These are phyloP conservation scores for Drosophila limbata DNA, from an alignment of 2,888 invertebrate genomes.

Conservation along the genomic window DNA sequence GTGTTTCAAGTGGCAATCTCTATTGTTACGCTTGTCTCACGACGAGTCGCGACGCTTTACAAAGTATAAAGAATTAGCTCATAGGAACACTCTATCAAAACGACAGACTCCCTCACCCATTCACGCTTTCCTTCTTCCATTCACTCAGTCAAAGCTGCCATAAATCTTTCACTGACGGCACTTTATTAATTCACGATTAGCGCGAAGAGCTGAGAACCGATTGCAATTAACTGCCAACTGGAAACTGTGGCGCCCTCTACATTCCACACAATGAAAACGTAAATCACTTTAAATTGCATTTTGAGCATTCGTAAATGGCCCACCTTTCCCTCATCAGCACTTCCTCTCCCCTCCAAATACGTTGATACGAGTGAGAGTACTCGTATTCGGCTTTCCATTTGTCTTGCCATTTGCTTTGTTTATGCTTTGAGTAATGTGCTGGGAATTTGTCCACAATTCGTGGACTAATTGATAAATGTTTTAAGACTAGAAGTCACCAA, in stretches of 20 bases:
- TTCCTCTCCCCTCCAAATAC: not conserved
- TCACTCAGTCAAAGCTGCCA: conserved; percentile 36
- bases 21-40: conserved; percentile 56
- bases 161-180: conserved; percentile 64
- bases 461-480: too few species aligned
- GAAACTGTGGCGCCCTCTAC: conserved; percentile 51
- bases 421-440: too few species aligned
- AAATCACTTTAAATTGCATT: conserved; percentile 79
- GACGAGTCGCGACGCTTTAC: conserved; percentile 34
- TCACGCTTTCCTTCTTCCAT: conserved; percentile 4
- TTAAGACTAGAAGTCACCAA: too few species aligned
- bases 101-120: conserved; percentile 14
- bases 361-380: not conserved
- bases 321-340: conserved; percentile 23
- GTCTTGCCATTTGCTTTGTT: conserved; percentile 35
- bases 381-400: conserved; percentile 36
- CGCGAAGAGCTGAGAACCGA: conserved; percentile 44
- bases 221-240: conserved; percentile 76
- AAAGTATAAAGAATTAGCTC: conserved; percentile 47
- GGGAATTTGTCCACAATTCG: too few species aligned
- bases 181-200: conserved; percentile 79
- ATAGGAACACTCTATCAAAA: conserved; percentile 50
- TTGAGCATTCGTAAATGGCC: conserved; percentile 67
- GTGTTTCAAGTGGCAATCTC: conserved; percentile 64
- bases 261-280: conserved; percentile 45